Conservation (phyloP, 2,888 invertebrate genomes). For the Mongoloraphidia duomilia region DNA sequence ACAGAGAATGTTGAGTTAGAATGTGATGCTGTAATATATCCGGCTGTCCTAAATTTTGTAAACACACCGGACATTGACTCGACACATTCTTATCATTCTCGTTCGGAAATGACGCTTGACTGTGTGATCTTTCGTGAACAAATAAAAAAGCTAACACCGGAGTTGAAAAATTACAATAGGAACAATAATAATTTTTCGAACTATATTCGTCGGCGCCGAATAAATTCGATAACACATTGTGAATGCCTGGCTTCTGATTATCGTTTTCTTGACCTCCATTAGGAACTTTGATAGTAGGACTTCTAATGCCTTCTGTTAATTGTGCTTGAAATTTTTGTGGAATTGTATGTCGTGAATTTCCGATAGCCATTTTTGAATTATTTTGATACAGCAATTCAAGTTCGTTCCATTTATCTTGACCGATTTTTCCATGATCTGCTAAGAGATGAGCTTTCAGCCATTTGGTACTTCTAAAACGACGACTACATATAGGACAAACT, state of each 20-base stretch:
- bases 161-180: constrained; percentile 79
- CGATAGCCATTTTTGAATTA: constrained; percentile 26
- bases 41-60: constrained; percentile 38
- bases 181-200: constrained; percentile 74
- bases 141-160: constrained; percentile 80
- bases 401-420: constrained; percentile 46
- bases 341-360: constrained; percentile 21
- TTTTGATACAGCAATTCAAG: constrained; percentile 35
- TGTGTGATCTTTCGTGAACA: constrained; percentile 79
- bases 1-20: constrained; percentile 35
- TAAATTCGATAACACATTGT: constrained; percentile 36
- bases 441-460: constrained; percentile 78
- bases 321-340: not conserved
- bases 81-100: constrained; percentile 22
- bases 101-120: constrained; percentile 5
- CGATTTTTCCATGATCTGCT: constrained; percentile 66
- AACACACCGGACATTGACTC: constrained; percentile 44
- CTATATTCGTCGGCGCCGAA: constrained; percentile 36
- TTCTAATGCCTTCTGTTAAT: no score
- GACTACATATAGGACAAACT: constrained; percentile 71
- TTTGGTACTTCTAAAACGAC: constrained; percentile 75
- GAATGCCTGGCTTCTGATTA: constrained; percentile 28
- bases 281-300: constrained; percentile 42
- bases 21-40: constrained; percentile 48
- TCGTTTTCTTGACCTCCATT: constrained; percentile 28